These are phyloP conservation scores for Crioceris asparagi DNA, from an alignment of 2,888 invertebrate genomes.

Conservation along the genomic window DNA sequence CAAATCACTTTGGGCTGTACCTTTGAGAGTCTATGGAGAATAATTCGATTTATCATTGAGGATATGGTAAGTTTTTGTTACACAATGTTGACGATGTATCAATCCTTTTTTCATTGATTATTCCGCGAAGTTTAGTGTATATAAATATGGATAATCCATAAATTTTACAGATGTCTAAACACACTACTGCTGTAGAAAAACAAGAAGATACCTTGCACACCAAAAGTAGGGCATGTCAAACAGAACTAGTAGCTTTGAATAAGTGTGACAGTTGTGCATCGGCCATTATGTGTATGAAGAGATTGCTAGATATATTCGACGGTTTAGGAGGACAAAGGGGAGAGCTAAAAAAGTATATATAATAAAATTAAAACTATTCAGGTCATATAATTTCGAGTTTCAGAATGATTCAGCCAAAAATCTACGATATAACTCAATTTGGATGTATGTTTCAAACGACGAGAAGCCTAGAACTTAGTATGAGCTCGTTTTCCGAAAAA, in stretches of 20 bases:
- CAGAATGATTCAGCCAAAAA: slow-evolving; percentile 13
- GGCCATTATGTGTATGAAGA: slow-evolving; percentile 21
- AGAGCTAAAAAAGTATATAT: too few species aligned
- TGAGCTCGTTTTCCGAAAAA: slow-evolving; percentile 15
- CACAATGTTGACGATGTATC: not conserved
- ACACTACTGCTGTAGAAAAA: too few species aligned
- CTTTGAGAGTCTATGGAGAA: slow-evolving; percentile 13
- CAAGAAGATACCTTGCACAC: not conserved
- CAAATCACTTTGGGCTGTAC: slow-evolving; percentile 16
- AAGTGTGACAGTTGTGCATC: slow-evolving; percentile 22
- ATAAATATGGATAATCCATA: too few species aligned
- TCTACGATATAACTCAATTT: slow-evolving; percentile 22
- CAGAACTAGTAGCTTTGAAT: slow-evolving; percentile 16
- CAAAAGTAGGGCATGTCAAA: slow-evolving; percentile 15
- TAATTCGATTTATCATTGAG: slow-evolving; percentile 3
- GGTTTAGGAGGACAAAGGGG: not conserved
- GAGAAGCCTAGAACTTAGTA: slow-evolving; percentile 15
- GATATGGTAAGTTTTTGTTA: slow-evolving; percentile 9
- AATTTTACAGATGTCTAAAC: too few species aligned
- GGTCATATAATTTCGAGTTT: too few species aligned
- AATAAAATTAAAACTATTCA: too few species aligned
- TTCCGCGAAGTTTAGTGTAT: too few species aligned
- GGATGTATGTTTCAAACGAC: slow-evolving; percentile 22
- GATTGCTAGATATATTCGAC: slow-evolving; percentile 9
- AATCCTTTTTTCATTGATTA: not conserved